Evolutionary conservation across 2,888 invertebrate genomes (phyloP), one percentile per base, ranked within the genome.

Genomic region (Hoplodrina ambigua): DNA sequence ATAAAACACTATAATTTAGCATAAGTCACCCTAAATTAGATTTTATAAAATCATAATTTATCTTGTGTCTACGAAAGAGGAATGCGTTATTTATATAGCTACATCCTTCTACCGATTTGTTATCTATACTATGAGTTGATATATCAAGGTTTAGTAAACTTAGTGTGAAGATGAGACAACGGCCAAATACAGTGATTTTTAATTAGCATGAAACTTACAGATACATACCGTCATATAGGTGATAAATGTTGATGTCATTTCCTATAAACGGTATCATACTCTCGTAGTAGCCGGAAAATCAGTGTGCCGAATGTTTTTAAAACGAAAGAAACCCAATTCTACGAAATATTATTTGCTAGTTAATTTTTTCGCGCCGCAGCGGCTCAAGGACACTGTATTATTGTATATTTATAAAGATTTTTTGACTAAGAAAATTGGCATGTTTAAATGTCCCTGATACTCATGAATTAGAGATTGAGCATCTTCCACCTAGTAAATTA

Each of bases 241-340:
- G 92, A 86, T 89, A 93, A 93, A 88, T 74, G 84, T 84, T 90
- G 87, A 90, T 91, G 90, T 91, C 89, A 92, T 88, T 90, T 92
- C 89, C 89, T 89, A 88, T 77, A 84, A 83, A 85, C 75, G 78
- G 81, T 84, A 86, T 84, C 84, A 86, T 86, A 83, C 57, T 57
- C 30, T 6, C 53, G 20, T 56, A 44, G 59, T 25, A 41, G 15
- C 13, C 25, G 13, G 11, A 49, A 55, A 25, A 15, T 56, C 10
- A 19, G 13, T 13, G 50, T 55, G 15, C 44, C 50, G 50, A 46
- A 72, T 75, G 37, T 65, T 57, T 46, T 75, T 53, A 15, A 13
- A 25, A 11, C 0, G 2, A 50, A 20, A 20, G 1, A 61, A 37
- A 19, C 19, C 37, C 7, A 52, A 57, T 57, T 52, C 74, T 66